Base-by-base conservation (phyloP, 2,797 vertebrate genomes). In the Periophthalmus magnuspinnatus region DNA sequence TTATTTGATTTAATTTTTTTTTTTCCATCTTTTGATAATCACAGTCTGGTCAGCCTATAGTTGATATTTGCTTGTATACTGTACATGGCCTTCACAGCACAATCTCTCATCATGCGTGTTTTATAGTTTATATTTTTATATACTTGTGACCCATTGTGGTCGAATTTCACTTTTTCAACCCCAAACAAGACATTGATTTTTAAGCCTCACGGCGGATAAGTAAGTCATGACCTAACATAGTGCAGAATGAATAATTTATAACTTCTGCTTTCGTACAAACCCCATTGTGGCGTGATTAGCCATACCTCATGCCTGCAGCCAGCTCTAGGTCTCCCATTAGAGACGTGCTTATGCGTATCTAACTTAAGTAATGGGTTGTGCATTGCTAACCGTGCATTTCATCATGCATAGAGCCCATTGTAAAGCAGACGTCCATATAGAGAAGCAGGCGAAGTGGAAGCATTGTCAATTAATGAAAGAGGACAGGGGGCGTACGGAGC, bases 381-480 rank as follows among this genome's bases (percentile, higher is more conserved):
- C 9, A 13, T 48, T 24, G 24, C 55, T 57, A 24, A 5, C 24
- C 6, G 24, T 57, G 55, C 13, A 24, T 57, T 32, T 28, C 24
- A 32, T 28, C 55, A 32, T 32, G 24, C 24, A 32, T 5, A 57
- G 55, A 57, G 55, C 24, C 5, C 22, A 13, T 56, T 14, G 54
- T 56, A 22, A 28, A 55, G 2, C 5, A 11, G 28, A 28, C 6
- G 22, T 57, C 22, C 55, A 57, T 4, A 7, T 55, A 57, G 13
- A 57, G 24, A 16, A 57, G 14, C 6, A 5, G 11, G 4, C 4
- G 8, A 22, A 16, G 55, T 32, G 16, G 52, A 55, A 55, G 21
- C n/a, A 16, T 28, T 28, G 55, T 28, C 55, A 32, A 32, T 57
- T 57, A 57, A 57, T 57, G 55, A 57, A 16, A 57, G 55, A 57